Evolutionary conservation across 2,797 vertebrate species (phyloP).

Genomic region (Coregonus sp.): DNA sequence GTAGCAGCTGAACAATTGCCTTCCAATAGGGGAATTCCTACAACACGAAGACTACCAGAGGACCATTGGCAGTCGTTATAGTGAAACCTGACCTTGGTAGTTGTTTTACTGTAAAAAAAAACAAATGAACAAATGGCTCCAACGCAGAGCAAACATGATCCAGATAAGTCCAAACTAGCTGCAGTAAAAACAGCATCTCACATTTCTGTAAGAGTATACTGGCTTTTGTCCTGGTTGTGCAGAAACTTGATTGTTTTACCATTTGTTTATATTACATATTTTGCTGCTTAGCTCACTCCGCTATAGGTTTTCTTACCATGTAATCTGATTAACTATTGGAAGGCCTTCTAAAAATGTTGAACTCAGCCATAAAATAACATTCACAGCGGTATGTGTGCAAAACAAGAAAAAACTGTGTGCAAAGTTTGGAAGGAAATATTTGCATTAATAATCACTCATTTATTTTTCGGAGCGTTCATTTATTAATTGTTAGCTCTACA

Average conservation of each 20-base stretch:
- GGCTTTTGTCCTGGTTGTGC: slow-evolving; percentile 62
- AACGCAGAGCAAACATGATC: slow-evolving; percentile 46
- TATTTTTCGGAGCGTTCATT: slow-evolving; percentile 24
- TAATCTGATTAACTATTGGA: slow-evolving; percentile 42
- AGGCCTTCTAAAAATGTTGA: slow-evolving; percentile 10
- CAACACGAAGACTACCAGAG: slow-evolving; percentile 45
- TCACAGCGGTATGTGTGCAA: slow-evolving; percentile 19
- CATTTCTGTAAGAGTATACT: slow-evolving; percentile 74
- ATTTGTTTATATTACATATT: slow-evolving; percentile 61
- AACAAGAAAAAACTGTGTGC: slow-evolving; percentile 19
- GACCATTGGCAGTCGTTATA: slow-evolving; percentile 58
- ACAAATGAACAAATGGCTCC: slow-evolving; percentile 68
- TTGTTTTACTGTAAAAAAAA: slow-evolving; percentile 65
- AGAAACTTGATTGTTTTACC: slow-evolving; percentile 57
- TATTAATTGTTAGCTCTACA: slow-evolving; percentile 41
- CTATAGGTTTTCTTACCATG: slow-evolving; percentile 47
- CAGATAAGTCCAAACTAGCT: slow-evolving; percentile 64
- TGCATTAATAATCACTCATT: slow-evolving; percentile 45
- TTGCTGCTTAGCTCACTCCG: slow-evolving; percentile 62
- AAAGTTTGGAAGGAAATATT: slow-evolving; percentile 37
- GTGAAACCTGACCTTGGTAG: slow-evolving; percentile 63
- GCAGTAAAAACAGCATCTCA: slow-evolving; percentile 72
- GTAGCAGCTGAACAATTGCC: slow-evolving; percentile 59
- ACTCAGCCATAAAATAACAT: slow-evolving; percentile 21
- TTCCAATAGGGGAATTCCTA: slow-evolving; percentile 72